These are phyloP conservation scores for Mesitornis unicolor DNA, from an alignment of 2,113 vertebrate species.

Conservation along the genomic window DNA sequence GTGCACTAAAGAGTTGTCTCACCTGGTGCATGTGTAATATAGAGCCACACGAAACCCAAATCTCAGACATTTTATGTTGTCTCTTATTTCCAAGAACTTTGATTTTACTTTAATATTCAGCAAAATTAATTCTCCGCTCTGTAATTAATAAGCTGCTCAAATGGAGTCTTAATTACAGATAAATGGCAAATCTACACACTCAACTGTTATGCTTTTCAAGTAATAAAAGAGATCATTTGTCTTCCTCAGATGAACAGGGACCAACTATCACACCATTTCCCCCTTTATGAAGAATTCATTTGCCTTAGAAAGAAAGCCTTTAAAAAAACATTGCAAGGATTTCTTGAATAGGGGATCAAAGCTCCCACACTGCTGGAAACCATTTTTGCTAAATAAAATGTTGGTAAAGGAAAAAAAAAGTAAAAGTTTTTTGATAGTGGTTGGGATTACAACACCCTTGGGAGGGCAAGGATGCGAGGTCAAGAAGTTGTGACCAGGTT, in stretches of 20 bases:
- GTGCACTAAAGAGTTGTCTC: background rate
- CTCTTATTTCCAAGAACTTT: background rate
- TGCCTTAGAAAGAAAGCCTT: slow-evolving; percentile 60
- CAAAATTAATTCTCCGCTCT: background rate
- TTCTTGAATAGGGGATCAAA: slow-evolving; percentile 57
- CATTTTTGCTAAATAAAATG: slow-evolving; percentile 44
- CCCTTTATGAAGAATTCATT: slow-evolving; percentile 50
- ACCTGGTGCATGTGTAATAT: too few relatives aligned
- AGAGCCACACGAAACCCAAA: background rate
- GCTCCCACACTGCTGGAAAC: slow-evolving; percentile 56
- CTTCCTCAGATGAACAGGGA: slow-evolving; percentile 56
- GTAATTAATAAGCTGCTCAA: slow-evolving; percentile 34
- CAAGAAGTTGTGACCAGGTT: slow-evolving; percentile 84
- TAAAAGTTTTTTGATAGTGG: slow-evolving; percentile 37
- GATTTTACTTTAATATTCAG: background rate
- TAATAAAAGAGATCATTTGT: slow-evolving; percentile 62
- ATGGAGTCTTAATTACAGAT: slow-evolving; percentile 48
- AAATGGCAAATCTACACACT: slow-evolving; percentile 33
- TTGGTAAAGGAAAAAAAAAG: slow-evolving; percentile 42
- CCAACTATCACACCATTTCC: slow-evolving; percentile 11
- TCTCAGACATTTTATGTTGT: background rate
- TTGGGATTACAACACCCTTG: slow-evolving; percentile 37
- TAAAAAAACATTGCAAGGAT: slow-evolving; percentile 30
- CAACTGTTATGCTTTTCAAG: slow-evolving; percentile 48
- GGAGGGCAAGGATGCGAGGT: slow-evolving; percentile 76